Evolutionary conservation across 2,888 invertebrate species (phyloP).

Genomic region (Odontothrips loti): DNA sequence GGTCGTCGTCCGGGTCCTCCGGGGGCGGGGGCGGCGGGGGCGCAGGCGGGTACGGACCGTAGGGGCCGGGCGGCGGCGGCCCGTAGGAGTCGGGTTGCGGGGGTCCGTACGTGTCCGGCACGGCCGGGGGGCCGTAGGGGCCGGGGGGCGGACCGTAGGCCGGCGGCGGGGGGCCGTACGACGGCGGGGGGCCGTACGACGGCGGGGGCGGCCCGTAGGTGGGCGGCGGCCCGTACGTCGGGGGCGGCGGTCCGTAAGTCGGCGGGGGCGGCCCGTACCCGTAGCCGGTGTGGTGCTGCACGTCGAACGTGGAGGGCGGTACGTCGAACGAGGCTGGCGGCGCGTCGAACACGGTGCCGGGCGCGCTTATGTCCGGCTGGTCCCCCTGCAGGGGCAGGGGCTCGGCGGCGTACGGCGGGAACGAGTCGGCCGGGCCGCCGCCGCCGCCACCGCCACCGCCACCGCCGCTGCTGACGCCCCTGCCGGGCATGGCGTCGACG

Average conservation of each 20-base stretch:
- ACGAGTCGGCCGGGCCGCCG: not conserved
- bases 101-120: not conserved
- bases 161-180: not conserved
- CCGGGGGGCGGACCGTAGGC: not conserved
- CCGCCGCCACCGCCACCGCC: not conserved
- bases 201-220: not conserved
- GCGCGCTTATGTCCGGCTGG: not conserved
- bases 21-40: not conserved
- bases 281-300: not conserved
- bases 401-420: constrained; percentile 3
- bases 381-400: not conserved
- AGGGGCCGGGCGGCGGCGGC: not conserved
- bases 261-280: not conserved
- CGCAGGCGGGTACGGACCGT: constrained; percentile 1
- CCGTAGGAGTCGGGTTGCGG: not conserved
- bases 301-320: not conserved
- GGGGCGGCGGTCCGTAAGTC: not conserved
- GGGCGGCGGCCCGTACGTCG: not conserved
- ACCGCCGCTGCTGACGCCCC: not conserved
- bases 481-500: not conserved
- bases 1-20: not conserved
- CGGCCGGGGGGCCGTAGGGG: not conserved
- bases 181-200: not conserved
- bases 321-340: not conserved
- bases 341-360: not conserved